Evolutionary conservation across 2,797 vertebrate species (phyloP).

Genomic region (Botia kubotai): DNA sequence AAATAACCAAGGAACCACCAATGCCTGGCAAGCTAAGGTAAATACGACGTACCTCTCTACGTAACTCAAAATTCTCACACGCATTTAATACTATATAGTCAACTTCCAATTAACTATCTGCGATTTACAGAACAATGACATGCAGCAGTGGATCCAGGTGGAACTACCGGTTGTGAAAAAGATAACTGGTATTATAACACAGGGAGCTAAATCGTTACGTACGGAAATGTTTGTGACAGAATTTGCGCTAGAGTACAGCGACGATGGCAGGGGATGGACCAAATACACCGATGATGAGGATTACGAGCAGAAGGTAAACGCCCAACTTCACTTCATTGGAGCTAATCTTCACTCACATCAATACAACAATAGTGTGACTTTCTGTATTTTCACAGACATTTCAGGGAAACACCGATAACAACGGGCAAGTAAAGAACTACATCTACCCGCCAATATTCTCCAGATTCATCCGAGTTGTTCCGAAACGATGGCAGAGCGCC

Average conservation of each 20-base stretch:
- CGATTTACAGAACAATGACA: slow-evolving; percentile 78
- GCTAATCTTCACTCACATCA: neutral
- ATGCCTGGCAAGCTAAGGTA: slow-evolving; percentile 95
- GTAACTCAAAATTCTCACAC: neutral
- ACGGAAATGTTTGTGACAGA: slow-evolving; percentile 85
- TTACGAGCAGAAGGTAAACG: slow-evolving; percentile 80
- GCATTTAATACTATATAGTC: neutral
- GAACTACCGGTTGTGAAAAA: slow-evolving; percentile 86
- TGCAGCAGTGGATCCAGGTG: slow-evolving; percentile 91
- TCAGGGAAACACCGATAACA: slow-evolving; percentile 83
- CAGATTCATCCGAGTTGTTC: slow-evolving; percentile 87
- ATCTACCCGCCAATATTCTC: slow-evolving; percentile 92
- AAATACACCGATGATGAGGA: slow-evolving; percentile 79
- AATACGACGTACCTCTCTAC: neutral
- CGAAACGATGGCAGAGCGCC: slow-evolving; percentile 82
- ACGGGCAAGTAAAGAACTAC: slow-evolving; percentile 84
- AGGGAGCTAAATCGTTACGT: slow-evolving; percentile 85
- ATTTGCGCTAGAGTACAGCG: slow-evolving; percentile 83
- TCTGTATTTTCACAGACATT: slow-evolving; percentile 82
- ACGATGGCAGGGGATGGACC: slow-evolving; percentile 82
- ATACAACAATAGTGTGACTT: neutral
- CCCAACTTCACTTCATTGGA: neutral
- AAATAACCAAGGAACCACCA: slow-evolving; percentile 82
- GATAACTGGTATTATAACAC: slow-evolving; percentile 90
- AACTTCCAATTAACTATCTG: neutral